Percentiles rank a stretch among this genome's conserved stretches.
Conservation (phyloP, 2,888 invertebrate genomes). For the Drymonia ruficornis region DNA sequence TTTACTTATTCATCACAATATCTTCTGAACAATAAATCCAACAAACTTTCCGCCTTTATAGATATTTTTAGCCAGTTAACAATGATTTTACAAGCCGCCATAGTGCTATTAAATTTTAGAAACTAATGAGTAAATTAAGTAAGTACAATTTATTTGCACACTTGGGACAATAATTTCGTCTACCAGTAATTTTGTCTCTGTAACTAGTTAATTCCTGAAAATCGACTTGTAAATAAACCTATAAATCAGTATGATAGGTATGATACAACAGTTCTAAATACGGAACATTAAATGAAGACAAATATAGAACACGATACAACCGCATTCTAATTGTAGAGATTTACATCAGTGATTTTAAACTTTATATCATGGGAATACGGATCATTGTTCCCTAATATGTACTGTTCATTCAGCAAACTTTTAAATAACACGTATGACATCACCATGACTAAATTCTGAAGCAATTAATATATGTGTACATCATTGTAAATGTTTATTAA, state of each 20-base stretch:
- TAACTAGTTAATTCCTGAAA: neutral
- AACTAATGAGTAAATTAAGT: no score
- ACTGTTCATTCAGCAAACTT: constrained; percentile 32
- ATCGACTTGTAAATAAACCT: neutral
- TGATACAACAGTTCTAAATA: constrained; percentile 29
- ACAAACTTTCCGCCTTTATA: no score
- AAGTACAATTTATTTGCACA: no score
- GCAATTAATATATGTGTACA: constrained; percentile 21
- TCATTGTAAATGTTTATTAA: neutral
- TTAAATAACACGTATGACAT: constrained; percentile 42
- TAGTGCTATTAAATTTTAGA: no score
- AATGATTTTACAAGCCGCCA: no score
- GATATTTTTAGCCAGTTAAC: no score
- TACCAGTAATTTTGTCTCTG: neutral
- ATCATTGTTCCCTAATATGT: constrained; percentile 15
- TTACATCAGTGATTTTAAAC: constrained; percentile 17
- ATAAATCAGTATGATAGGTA: constrained; percentile 6
- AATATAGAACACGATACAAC: constrained; percentile 25
- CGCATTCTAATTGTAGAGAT: neutral
- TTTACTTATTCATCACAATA: no score
- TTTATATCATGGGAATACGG: constrained; percentile 20
- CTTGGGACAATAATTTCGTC: no score
- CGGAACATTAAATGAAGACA: constrained; percentile 27
- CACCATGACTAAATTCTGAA: constrained; percentile 30
- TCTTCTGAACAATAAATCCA: no score